Evolutionary conservation across 2,113 vertebrate species (phyloP), one percentile per base, ranked within the genome.

Genomic region (Tachuris rubrigastra): DNA sequence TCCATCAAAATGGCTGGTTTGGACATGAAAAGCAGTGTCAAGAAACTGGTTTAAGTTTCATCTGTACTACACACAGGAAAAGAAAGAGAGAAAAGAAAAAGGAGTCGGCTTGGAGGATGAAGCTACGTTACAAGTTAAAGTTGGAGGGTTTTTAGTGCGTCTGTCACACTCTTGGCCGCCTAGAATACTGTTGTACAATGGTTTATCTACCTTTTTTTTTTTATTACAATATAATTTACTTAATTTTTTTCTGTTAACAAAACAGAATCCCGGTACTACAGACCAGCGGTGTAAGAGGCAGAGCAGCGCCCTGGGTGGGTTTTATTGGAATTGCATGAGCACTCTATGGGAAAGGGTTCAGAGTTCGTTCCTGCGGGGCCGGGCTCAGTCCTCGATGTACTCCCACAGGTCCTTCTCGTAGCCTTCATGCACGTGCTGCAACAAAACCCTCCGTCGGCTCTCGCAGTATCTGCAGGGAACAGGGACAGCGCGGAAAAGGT

Each of bases 361-460:
- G 98, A 99, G 99, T 99, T 98, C 98, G 89, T 98, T 98, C 98
- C 98, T 98, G 98, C 98, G 16, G 97, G 96, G 97, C 95, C 96
- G 81, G 82, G 75, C 98, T 99, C 99, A 99, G 98, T 99, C 99
- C 98, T 99, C 99, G 92, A 99, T 99, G 98, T 99, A 99, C 97
- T 99, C 99, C 99, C 99, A 99, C 98, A 99, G 99, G 98, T 99
- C 99, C 98, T 99, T 99, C 98, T 99, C 99, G 85, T 99, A 99
- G 98, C 99, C 99, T 99, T 99, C 99, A 97, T 99, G 99, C 98
- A 99, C 99, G 58, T 99, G 99, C 98, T 99, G 99, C 98, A 99
- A 98, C 97, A 99, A 98, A 97, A 99, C 99, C 98, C 99, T 98
- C 97, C 99, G 98, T 95, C 99, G 98, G 97, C 99, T 99, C 99